Percentiles rank a stretch among this genome's conserved stretches.
Evolutionary conservation across 2,888 invertebrate species (phyloP).

Genomic region (Rotaria macrura): DNA sequence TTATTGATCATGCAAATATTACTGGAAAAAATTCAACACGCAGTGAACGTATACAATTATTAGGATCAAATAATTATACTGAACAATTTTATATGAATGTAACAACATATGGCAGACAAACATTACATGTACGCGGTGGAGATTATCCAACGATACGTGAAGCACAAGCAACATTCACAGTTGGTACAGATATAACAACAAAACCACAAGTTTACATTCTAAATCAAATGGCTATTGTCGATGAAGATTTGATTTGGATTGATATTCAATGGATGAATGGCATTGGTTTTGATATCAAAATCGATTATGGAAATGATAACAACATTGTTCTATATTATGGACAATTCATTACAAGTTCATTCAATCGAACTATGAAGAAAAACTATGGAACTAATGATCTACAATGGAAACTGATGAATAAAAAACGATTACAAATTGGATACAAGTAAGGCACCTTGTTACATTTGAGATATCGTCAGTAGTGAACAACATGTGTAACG

Average conservation of each 20-base stretch:
- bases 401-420: background rate
- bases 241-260: background rate
- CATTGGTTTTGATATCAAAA: background rate
- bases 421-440: slow-evolving; percentile 2
- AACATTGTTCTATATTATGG: background rate
- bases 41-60: background rate
- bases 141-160: slow-evolving; percentile 9
- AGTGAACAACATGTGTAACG: too few relatives aligned
- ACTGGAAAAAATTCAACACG: background rate
- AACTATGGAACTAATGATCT: background rate
- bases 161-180: background rate
- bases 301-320: background rate
- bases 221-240: background rate
- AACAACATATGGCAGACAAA: slow-evolving; percentile 8
- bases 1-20: background rate
- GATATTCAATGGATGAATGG: slow-evolving; percentile 5
- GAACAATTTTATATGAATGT: slow-evolving; percentile 12
- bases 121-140: background rate
- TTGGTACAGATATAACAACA: slow-evolving; percentile 5
- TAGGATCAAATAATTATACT: background rate
- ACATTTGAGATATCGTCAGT: background rate
- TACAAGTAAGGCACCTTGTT: background rate
- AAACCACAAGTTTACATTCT: background rate
- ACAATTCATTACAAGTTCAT: background rate
- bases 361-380: background rate